Base-by-base conservation (phyloP, 2,888 invertebrate genomes). In the Coenonympha arcania region DNA sequence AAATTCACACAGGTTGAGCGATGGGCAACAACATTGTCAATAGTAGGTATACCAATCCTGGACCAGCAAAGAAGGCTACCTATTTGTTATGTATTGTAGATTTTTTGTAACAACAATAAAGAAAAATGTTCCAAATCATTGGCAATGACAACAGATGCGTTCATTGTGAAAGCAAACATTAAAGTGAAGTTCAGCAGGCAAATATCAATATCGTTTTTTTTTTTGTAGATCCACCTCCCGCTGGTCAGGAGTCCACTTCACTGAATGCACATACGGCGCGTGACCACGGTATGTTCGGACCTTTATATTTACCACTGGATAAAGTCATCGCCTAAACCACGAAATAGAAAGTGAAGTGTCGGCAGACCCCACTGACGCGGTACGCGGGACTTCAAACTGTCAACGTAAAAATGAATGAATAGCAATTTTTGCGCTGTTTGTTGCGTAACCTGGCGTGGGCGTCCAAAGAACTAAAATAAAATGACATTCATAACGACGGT, bases 221-320 rank as follows among this genome's bases (percentile, higher is more conserved):
- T 28, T 34, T 51, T 60, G 4, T 66, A 83, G 82, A 83, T 70
- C 81, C 81, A 2, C 74, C 76, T 0, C 60, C 69, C 0, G 60
- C 69, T 0, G 68, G 26, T 19, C 39, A 30, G 11, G 44, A 57
- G 33, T 15, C 44, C 24, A 39, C 41, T 18, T 49, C 45, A 20
- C 31, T 56, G 39, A 37, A 19, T 4, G 37, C 56, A 6, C 49
- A 52, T 9, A 37, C 54, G 2, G 50, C 56, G 15, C 50, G 53
- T 5, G 50, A 58, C 31, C 36, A 48, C 42, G 59, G 55, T 60
- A 52, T 42, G 33, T 41, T 34, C 22, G 13, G 8, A 18, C 0
- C 26, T 28, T 18, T 30, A 22, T 8, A 8, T 11, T 22, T 6
- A 20, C 26, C 11, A 9, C 4, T 8, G 5, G 11, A 9, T 18